These are phyloP conservation scores for Poeciliopsis retropinna DNA, from an alignment of 2,113 vertebrate species.

Conservation along the genomic window DNA sequence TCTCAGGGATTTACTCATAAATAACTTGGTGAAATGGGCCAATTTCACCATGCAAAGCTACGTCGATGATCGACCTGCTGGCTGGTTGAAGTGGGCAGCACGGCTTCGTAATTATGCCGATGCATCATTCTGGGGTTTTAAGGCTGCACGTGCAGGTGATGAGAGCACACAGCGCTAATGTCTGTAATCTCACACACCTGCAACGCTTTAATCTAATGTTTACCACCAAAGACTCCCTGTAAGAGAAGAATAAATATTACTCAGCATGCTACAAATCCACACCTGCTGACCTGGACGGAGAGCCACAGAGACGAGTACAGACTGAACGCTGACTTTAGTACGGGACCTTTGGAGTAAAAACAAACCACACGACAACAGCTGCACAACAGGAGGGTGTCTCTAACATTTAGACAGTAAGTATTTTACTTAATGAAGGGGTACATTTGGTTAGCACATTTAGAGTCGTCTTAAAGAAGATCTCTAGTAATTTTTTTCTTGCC, in stretches of 20 bases:
- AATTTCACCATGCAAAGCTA: constrained; percentile 24
- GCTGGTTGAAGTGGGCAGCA: constrained; percentile 16
- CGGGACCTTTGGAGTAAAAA: constrained; percentile 37
- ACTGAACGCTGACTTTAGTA: constrained; percentile 39
- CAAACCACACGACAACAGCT: constrained; percentile 49
- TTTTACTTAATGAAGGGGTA: background rate
- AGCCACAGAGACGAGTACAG: constrained; percentile 42
- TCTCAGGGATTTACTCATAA: background rate
- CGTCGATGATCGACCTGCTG: constrained; percentile 19
- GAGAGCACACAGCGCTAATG: constrained; percentile 32
- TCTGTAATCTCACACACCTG: constrained; percentile 32
- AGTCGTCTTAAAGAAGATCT: background rate
- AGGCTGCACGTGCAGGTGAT: constrained; percentile 18
- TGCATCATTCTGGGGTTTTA: constrained; percentile 19
- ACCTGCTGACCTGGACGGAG: constrained; percentile 27
- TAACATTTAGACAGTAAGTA: constrained; percentile 43
- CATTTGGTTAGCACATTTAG: background rate
- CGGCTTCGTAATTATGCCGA: constrained; percentile 36
- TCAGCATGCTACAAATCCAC: constrained; percentile 32
- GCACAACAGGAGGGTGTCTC: constrained; percentile 30
- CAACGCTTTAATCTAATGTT: constrained; percentile 10
- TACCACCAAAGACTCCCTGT: constrained; percentile 13
- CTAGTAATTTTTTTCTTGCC: background rate
- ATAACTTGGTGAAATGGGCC: constrained; percentile 16
- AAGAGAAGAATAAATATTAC: background rate